A percentile compares a stretch with the other conserved stretches of the same genome.
Evolutionary conservation across 2,797 vertebrate species (phyloP).

Genomic region (Discoglossus pictus): DNA sequence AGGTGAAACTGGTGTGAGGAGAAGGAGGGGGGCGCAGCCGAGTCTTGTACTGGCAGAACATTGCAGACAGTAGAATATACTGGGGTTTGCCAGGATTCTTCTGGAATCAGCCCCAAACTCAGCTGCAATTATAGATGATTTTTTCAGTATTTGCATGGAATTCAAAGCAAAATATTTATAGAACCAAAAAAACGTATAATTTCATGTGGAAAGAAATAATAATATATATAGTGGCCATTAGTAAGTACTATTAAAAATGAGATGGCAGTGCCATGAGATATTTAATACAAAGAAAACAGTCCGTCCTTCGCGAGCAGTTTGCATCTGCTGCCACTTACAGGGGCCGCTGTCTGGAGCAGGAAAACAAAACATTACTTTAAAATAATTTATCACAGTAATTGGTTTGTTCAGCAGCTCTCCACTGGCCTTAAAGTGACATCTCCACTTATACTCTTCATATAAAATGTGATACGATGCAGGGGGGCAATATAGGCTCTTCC

Average conservation of each 20-base stretch:
- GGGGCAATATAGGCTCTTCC: no score
- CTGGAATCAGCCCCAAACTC: slow-evolving; percentile 26
- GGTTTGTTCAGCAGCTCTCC: no score
- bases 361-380: no score
- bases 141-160: slow-evolving; percentile 30
- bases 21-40: no score
- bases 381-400: no score
- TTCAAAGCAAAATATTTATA: slow-evolving; percentile 39
- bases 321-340: no score
- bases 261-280: slow-evolving; percentile 8
- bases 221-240: slow-evolving; percentile 23
- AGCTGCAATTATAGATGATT: slow-evolving; percentile 23
- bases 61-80: slow-evolving; percentile 46
- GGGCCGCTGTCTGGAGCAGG: no score
- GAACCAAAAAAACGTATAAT: slow-evolving; percentile 25
- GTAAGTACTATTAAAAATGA: slow-evolving; percentile 7
- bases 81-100: slow-evolving; percentile 25
- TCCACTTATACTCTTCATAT: no score
- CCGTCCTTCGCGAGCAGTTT: no score
- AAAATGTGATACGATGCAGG: no score
- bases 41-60: slow-evolving; percentile 39
- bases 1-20: slow-evolving; percentile 40
- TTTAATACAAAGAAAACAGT: slow-evolving; percentile 14
- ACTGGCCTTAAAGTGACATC: no score
- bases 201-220: slow-evolving; percentile 38